Percentiles rank a stretch among this genome's conserved stretches.
Evolutionary conservation across 2,888 invertebrate genomes (phyloP).

Genomic region (Hydriomena furcata): DNA sequence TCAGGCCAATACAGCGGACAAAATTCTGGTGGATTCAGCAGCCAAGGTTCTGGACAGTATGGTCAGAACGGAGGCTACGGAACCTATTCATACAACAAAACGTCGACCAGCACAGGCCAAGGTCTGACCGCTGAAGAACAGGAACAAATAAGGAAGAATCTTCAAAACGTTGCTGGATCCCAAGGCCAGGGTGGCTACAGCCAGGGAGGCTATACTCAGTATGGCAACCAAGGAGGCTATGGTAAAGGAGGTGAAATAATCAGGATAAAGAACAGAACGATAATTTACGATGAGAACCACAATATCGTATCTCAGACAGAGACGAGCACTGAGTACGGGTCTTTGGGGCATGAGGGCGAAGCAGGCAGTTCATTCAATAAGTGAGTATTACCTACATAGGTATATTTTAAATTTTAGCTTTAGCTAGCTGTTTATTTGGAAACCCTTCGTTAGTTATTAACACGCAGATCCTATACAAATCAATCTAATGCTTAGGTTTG

Average conservation of each 20-base stretch:
- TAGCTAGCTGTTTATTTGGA: no score
- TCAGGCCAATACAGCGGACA: conserved; percentile 35
- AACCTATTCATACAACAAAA: conserved; percentile 51
- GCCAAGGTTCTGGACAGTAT: conserved; percentile 21
- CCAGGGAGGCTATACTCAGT: conserved; percentile 40
- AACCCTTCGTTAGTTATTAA: no score
- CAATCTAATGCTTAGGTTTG: no score
- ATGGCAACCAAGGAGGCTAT: conserved; percentile 44
- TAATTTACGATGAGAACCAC: conserved; percentile 67
- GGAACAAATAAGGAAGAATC: conserved; percentile 56
- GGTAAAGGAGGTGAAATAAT: conserved; percentile 54
- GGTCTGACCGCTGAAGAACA: conserved; percentile 59
- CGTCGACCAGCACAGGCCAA: conserved; percentile 53
- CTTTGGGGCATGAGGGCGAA: conserved; percentile 73
- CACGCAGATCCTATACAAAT: no score
- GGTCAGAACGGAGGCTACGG: conserved; percentile 38
- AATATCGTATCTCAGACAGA: conserved; percentile 76
- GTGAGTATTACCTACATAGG: conserved; percentile 62
- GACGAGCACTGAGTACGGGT: conserved; percentile 77
- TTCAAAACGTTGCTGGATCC: conserved; percentile 47
- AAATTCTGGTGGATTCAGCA: conserved; percentile 7
- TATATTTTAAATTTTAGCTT: not conserved
- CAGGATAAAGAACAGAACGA: conserved; percentile 59
- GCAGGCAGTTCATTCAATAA: conserved; percentile 70
- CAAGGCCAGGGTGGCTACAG: conserved; percentile 46